Base-by-base conservation (phyloP, 2,797 vertebrate genomes). In the Falco concolor region DNA sequence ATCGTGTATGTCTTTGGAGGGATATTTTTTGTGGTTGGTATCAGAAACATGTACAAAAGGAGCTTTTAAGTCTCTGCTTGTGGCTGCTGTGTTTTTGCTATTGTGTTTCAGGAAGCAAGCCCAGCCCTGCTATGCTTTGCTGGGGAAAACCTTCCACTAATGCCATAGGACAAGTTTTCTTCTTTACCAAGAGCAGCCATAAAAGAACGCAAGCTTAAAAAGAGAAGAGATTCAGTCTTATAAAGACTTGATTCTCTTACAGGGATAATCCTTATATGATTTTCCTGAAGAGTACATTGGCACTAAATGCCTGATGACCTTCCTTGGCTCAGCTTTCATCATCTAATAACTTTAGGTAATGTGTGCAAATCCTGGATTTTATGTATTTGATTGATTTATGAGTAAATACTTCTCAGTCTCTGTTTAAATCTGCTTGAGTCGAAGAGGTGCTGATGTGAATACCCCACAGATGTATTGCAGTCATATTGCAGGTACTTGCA, bases 21-120 rank as follows among this genome's bases (percentile, higher is more conserved):
- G 40, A 10, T 53, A 15, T 9, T n/a, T 93, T 68, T 38, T 80
- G 32, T 61, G 53, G 6, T 16, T 25, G 12, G 2, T 63, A 7
- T 34, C 38, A 54, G 36, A 86, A 63, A 30, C 14, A 22, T 4
- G 13, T 34, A 32, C 34, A 57, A 54, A 83, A 87, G 57, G 16
- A 63, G 54, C 49, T 75, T 86, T 38, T 36, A 42, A 74, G 34
- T 42, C 9, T 56, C 36, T 38, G 9, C 19, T 34, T 54, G 38
- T 50, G 69, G 11, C 14, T 30, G 32, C 53, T 34, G 0, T 0
- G 0, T 8, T 85, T 72, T 64, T 90, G 28, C 47, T 61, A 0
- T 47, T 64, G 32, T 22, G 28, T 87, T 87, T 75, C 38, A 42
- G 72, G 44, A 47, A 42, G 61, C 50, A 77, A 53, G 50, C n/a